Evolutionary conservation across 2,113 vertebrate species (phyloP).

Genomic region (Etheostoma cragini): DNA sequence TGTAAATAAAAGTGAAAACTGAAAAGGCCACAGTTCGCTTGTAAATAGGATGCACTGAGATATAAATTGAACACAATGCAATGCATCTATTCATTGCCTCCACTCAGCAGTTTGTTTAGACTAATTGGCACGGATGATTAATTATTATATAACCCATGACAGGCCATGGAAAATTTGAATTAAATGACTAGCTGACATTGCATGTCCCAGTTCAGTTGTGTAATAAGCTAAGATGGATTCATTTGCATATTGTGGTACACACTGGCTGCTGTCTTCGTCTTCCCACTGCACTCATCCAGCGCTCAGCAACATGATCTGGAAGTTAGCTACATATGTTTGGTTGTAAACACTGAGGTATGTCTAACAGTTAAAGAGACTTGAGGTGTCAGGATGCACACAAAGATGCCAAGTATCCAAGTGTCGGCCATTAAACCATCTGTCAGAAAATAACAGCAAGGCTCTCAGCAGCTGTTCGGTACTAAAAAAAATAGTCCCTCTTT

Average conservation of each 20-base stretch:
- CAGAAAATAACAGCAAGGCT: neutral
- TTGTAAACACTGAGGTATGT: slow-evolving; percentile 32
- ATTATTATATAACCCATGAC: slow-evolving; percentile 65
- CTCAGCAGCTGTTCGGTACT: neutral
- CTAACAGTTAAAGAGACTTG: slow-evolving; percentile 3
- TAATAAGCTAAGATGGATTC: slow-evolving; percentile 63
- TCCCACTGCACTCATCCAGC: slow-evolving; percentile 28
- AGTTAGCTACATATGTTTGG: slow-evolving; percentile 13
- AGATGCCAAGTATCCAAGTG: slow-evolving; percentile 21
- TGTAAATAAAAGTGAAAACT: slow-evolving; percentile 46
- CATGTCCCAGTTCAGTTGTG: slow-evolving; percentile 69
- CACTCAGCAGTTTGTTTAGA: slow-evolving; percentile 62
- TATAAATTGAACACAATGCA: slow-evolving; percentile 40
- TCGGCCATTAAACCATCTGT: slow-evolving; percentile 28
- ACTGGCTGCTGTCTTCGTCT: slow-evolving; percentile 40
- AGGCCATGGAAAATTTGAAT: slow-evolving; percentile 67
- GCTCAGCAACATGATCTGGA: slow-evolving; percentile 18
- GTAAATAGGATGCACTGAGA: slow-evolving; percentile 34
- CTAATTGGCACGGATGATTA: slow-evolving; percentile 69
- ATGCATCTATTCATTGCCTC: slow-evolving; percentile 51
- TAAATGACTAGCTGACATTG: slow-evolving; percentile 68
- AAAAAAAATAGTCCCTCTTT: neutral
- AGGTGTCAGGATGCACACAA: slow-evolving; percentile 27
- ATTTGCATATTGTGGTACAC: slow-evolving; percentile 36
- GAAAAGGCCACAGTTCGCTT: slow-evolving; percentile 12